phyloP scores from a whole-genome alignment of 1,140 invertebrate species.

The Lordiphosa mommai region DNA sequence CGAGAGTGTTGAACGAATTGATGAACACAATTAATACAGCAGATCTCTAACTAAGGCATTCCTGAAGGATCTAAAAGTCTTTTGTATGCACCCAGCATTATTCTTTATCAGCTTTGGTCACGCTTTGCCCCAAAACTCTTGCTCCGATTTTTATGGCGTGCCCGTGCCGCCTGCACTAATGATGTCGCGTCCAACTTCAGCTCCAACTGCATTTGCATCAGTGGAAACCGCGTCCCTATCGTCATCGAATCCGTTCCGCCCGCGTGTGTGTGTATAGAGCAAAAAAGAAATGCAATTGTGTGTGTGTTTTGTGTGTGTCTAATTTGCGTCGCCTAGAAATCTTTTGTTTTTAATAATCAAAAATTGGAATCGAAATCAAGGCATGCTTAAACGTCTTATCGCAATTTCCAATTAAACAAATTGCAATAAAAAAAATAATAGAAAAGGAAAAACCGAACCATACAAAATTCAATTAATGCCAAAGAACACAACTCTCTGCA shows the following conservation, averaged over 20 bases:
- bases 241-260: slow-evolving; percentile 60
- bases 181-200: slow-evolving; percentile 55
- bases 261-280: slow-evolving; percentile 16
- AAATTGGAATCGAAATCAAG: slow-evolving; percentile 47
- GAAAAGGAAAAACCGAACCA: slow-evolving; percentile 25
- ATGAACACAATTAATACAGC: neutral
- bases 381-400: slow-evolving; percentile 53
- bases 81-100: no score
- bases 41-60: neutral
- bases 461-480: slow-evolving; percentile 66
- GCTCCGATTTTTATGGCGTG: slow-evolving; percentile 30
- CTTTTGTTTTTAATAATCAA: slow-evolving; percentile 2
- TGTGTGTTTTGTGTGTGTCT: slow-evolving; percentile 55
- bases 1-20: slow-evolving; percentile 1
- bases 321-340: slow-evolving; percentile 46
- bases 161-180: slow-evolving; percentile 54
- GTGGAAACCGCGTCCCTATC: slow-evolving; percentile 4
- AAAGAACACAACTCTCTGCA: slow-evolving; percentile 34
- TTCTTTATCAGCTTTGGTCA: slow-evolving; percentile 33
- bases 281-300: slow-evolving; percentile 31
- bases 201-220: slow-evolving; percentile 7
- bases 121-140: slow-evolving; percentile 32
- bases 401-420: slow-evolving; percentile 26
- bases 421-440: slow-evolving; percentile 39
- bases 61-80: no score